Evolutionary conservation across 2,113 vertebrate genomes (phyloP), one percentile per base, ranked within the genome.

Genomic region (Oryzias celebensis): DNA sequence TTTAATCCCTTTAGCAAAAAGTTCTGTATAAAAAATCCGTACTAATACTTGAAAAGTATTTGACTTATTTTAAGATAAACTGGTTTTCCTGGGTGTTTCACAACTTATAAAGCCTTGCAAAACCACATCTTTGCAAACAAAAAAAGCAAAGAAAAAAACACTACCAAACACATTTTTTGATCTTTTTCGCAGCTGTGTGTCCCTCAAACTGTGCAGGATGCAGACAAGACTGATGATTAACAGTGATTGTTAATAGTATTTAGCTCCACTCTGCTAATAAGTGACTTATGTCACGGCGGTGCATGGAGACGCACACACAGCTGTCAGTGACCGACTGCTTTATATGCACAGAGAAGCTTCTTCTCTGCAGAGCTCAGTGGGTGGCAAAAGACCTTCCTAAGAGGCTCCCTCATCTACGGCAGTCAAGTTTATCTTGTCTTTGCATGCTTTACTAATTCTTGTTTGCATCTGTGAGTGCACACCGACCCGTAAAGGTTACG

Each of bases 211-310:
- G 62, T 60, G 50, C 59, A 50, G 46, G 49, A 26, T 22, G 55
- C 12, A 51, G 23, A 43, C 7, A 47, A 57, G 63, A 65, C 44
- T 44, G 42, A 77, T 79, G 58, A 80, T 79, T 70, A 76, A 60
- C 73, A 58, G 47, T 50, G 68, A 62, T 63, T 43, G 60, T 44
- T 70, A 31, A 51, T 0, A 7, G 43, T 66, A 31, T 47, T 64
- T 58, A 63, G 53, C 24, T 0, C 8, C 47, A 78, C 71, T 66
- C 43, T 23, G 65, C 71, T 72, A 60, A 72, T 65, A 51, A 62
- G 62, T 67, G 49, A 58, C 52, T 59, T 20, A 59, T 63, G 52
- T 55, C 17, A 4, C 18, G 41, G 7, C 47, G 24, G 43, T 20
- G 26, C 52, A 46, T 64, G 51, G 42, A 71, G 68, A 71, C 42